Conservation (phyloP, 2,888 invertebrate genomes). For the Torymus auratus region DNA sequence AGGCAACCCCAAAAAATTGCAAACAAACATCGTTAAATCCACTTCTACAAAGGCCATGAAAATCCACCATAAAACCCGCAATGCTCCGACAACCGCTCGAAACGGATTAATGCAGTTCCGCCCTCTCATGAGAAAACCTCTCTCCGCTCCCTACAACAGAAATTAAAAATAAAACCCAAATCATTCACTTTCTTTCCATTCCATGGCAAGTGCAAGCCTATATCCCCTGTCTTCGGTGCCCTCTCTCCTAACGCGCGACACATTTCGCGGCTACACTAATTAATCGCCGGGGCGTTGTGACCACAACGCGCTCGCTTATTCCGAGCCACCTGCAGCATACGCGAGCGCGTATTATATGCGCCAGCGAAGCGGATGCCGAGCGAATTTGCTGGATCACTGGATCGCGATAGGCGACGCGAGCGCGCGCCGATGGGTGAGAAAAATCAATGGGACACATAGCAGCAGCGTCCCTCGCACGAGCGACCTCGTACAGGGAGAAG, state of each 20-base stretch:
- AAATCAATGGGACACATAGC: constrained; percentile 59
- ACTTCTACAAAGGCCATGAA: no score
- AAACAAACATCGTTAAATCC: no score
- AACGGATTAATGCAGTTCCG: no score
- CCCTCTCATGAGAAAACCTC: no score
- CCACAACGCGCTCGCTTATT: constrained; percentile 24
- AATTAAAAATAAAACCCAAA: no score
- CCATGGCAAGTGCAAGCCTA: no score
- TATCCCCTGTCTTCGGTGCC: no score
- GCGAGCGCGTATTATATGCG: constrained; percentile 45
- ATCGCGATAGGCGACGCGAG: constrained; percentile 53
- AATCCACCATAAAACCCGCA: no score
- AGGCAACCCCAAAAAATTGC: no score
- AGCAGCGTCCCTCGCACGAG: background rate
- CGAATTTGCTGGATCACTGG: constrained; percentile 62
- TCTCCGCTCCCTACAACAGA: no score
- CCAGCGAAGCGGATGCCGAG: constrained; percentile 63
- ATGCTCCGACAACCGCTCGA: no score
- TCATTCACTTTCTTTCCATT: no score
- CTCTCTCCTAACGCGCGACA: background rate
- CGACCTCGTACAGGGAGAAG: background rate
- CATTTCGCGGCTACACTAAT: constrained; percentile 29
- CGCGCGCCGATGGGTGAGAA: constrained; percentile 40
- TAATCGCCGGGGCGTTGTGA: constrained; percentile 17
- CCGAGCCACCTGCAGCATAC: constrained; percentile 42